These are phyloP conservation scores for Phaedon cochleariae DNA, from an alignment of 2,888 invertebrate genomes.

Conservation along the genomic window DNA sequence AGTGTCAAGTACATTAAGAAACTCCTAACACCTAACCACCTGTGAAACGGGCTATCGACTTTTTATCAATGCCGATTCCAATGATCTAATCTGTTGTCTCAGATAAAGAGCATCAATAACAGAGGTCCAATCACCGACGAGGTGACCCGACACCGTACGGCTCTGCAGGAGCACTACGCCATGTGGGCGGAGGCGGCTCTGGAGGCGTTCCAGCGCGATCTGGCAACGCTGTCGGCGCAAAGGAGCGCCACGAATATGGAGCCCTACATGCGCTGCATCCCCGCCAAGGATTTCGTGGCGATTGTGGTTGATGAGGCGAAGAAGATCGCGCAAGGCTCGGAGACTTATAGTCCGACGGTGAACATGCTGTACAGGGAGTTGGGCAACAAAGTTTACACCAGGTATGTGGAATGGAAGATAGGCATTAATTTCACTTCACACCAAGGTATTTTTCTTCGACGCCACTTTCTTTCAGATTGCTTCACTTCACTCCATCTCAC, in stretches of 20 bases:
- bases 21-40: too few species aligned
- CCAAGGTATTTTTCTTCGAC: too few species aligned
- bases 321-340: constrained; percentile 78
- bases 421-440: too few species aligned
- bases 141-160: constrained; percentile 60
- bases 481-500: too few species aligned
- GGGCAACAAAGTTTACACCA: constrained; percentile 74
- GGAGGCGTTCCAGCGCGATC: constrained; percentile 74
- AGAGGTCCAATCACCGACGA: constrained; percentile 49
- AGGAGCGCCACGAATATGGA: constrained; percentile 53
- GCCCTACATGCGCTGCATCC: constrained; percentile 56
- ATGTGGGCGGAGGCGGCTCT: constrained; percentile 73
- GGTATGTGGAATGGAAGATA: too few species aligned
- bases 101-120: constrained; percentile 57
- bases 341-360: constrained; percentile 79
- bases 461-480: too few species aligned
- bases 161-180: constrained; percentile 69
- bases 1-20: too few species aligned
- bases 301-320: constrained; percentile 75
- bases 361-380: constrained; percentile 71
- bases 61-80: too few species aligned
- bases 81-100: too few species aligned
- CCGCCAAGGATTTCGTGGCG: constrained; percentile 64
- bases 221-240: constrained; percentile 71
- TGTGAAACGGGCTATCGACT: too few species aligned